Evolutionary conservation across 2,113 vertebrate species (phyloP).

Genomic region (Megalops atlanticus): DNA sequence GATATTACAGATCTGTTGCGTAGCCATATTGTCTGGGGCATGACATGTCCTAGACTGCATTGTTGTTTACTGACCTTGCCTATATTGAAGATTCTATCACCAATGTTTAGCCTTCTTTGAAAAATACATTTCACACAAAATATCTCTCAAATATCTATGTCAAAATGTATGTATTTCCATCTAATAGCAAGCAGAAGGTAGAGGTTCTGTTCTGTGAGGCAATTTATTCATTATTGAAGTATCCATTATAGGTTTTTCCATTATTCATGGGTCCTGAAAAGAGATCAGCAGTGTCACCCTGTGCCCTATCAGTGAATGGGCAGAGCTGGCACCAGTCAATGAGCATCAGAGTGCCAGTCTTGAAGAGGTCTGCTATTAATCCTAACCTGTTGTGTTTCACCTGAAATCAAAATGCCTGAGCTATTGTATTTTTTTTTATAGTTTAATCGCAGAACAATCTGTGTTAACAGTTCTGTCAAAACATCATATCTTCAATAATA

Average conservation of each 20-base stretch:
- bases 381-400: too few relatives aligned
- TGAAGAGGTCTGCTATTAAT: background rate
- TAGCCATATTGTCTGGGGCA: background rate
- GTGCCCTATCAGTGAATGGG: background rate
- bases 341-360: background rate
- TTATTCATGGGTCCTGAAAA: slow-evolving; percentile 48
- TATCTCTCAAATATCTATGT: background rate
- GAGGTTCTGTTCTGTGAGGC: slow-evolving; percentile 32
- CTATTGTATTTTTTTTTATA: too few relatives aligned
- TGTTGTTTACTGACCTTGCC: too few relatives aligned
- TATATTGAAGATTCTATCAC: background rate
- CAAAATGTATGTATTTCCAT: slow-evolving; percentile 15
- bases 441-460: too few relatives aligned
- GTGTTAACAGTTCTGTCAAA: too few relatives aligned
- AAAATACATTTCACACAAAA: background rate
- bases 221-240: slow-evolving; percentile 46
- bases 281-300: slow-evolving; percentile 18
- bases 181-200: slow-evolving; percentile 17
- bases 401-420: too few relatives aligned
- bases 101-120: background rate
- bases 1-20: background rate
- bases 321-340: slow-evolving; percentile 1
- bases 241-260: slow-evolving; percentile 46
- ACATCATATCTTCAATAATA: too few relatives aligned
- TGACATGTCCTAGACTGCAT: too few relatives aligned